Conservation (phyloP, 1,140 invertebrate species). For the Bombus consobrinus region DNA sequence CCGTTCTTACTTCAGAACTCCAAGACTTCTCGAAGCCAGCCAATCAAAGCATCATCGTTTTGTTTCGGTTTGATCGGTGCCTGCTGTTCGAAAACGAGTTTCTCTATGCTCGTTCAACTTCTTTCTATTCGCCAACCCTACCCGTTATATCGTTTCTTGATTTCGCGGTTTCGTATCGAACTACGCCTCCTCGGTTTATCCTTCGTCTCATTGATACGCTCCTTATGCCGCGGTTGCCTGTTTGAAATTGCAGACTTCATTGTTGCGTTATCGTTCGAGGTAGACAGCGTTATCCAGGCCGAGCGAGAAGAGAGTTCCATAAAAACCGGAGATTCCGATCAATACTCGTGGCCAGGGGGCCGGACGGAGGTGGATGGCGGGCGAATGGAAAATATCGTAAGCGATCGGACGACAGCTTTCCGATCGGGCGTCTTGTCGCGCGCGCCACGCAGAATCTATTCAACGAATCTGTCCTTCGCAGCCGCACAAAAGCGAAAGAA, state of each 20-base stretch:
- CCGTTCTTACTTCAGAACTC: conserved; percentile 15
- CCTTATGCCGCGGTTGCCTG: not conserved
- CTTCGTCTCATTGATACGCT: not conserved
- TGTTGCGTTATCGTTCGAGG: not conserved
- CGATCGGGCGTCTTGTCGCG: conserved; percentile 33
- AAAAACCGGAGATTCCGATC: conserved; percentile 29
- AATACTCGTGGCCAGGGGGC: conserved; percentile 24
- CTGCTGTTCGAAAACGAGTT: not conserved
- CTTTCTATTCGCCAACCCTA: not conserved
- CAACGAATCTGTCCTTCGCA: conserved; percentile 20
- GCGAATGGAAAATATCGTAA: conserved; percentile 15
- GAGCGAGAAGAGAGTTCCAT: conserved; percentile 16
- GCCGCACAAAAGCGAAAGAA: not conserved
- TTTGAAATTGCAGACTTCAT: conserved; percentile 2
- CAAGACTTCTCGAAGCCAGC: not conserved
- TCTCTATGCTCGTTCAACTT: not conserved
- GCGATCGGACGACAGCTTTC: conserved; percentile 39
- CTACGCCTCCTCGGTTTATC: not conserved
- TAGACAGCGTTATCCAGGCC: conserved; percentile 18
- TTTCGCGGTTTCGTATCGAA: not conserved
- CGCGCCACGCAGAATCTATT: conserved; percentile 10
- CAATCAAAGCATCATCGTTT: conserved; percentile 2
- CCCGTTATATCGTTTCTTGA: not conserved
- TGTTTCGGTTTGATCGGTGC: not conserved
- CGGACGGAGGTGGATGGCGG: not conserved